Base-by-base conservation (phyloP, 2,888 invertebrate species). In the Eucera pruinosa region DNA sequence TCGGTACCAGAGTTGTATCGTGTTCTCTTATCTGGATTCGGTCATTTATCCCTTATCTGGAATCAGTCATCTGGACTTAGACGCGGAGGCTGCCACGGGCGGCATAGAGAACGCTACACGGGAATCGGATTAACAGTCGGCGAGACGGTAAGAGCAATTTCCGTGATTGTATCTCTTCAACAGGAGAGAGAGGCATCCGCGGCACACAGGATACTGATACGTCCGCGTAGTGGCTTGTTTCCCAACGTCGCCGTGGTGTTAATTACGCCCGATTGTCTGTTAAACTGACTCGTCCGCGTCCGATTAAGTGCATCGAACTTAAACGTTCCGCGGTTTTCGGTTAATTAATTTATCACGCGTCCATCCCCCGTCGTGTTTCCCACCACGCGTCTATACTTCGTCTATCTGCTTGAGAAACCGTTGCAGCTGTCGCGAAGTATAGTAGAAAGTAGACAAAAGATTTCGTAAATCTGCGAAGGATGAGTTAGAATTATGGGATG, bases 121-220 rank as follows among this genome's bases (percentile, higher is more conserved):
- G 67, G 78, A 82, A 84, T 84, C 74, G 84, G 84, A 84, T 85
- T 85, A 86, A 78, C 72, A 82, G 78, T 54, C 74, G 81, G 80
- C 82, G 85, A 82, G 81, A 86, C 75, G 85, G 82, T 85, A 79
- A 87, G 86, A 85, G 86, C 82, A 86, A 87, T 87, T 87, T 86
- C 81, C 84, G 78, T 74, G 84, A 84, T 86, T 78, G 76, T 80
- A 82, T 84, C 85, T 84, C 83, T 57, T 25, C 47, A 27, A 58
- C 75, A 80, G 50, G 72, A 64, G 50, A 60, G 77, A 75, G 78
- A 62, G 65, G 58, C 58, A 68, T 7, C 7, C 36, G 9, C 5
- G 36, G 71, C 60, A 50, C 68, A 64, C 20, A 54, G 36, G 68
- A 72, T 65, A 61, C 72, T 67, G 78, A 82, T 82, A 84, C 74